Evolutionary conservation across 1,140 invertebrate species (phyloP), one percentile per base, ranked within the genome.

Genomic region (Plodia interpunctella): DNA sequence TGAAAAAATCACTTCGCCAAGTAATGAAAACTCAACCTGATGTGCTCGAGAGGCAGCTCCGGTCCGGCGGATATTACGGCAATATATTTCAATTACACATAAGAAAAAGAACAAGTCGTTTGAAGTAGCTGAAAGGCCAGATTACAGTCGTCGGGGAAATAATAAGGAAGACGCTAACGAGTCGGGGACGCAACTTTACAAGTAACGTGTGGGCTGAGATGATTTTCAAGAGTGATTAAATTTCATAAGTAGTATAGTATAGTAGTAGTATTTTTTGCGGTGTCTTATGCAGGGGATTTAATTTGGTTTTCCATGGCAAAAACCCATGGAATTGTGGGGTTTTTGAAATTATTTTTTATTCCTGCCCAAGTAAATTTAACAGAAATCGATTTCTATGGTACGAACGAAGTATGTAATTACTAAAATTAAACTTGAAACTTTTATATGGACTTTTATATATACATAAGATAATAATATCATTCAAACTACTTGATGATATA

Each of bases 1-100:
- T 71, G 77, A 80, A 88, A 85, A 86, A 88, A 84, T 82, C 80
- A 84, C 83, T 82, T 80, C 73, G 65, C 74, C 72, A 66, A 80
- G 81, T 88, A 88, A 88, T 88, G 83, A 88, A 86, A 88, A 83
- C 83, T 85, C 76, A 59, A 78, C 75, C 73, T 79, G 84, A 87
- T 87, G 82, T 73, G 74, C 79, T 85, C 74, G 63, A 81, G 80
- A 78, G 76, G 80, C 74, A 69, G 70, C 76, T 71, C 77, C 74
- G 78, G 84, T 81, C 82, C 83, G 72, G 65, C 76, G 84, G 82
- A 87, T 87, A 88, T 88, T 88, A 86, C 86, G 77, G 82, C 84
- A 88, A 88, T 88, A 87, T 88, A 88, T 88, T 87, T 88, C 84
- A 88, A 88, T 88, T 88, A 88, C 84, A 88, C 78, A 81, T 85